phyloP scores from a whole-genome alignment of 2,113 vertebrate genomes.

The Pipra filicauda region DNA sequence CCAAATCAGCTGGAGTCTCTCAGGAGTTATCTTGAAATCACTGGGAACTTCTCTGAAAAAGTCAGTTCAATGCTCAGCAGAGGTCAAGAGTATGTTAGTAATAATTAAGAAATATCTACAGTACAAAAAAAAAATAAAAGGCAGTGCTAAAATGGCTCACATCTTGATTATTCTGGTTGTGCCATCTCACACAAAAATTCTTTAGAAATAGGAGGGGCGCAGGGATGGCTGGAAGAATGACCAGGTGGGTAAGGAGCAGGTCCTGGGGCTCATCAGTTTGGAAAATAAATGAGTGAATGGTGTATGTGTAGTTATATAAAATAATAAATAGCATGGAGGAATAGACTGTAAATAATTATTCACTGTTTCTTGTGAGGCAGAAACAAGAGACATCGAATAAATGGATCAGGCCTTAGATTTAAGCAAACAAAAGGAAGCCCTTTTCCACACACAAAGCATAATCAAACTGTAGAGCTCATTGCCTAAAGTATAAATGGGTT shows the following conservation, averaged over 20 bases:
- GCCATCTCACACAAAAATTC: neutral
- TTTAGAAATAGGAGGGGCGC: neutral
- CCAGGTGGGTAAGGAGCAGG: neutral
- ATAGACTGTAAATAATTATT: neutral
- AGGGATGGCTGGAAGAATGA: neutral
- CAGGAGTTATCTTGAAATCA: neutral
- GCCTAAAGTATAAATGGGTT: conserved; percentile 55
- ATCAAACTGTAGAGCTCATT: conserved; percentile 46
- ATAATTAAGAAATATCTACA: neutral
- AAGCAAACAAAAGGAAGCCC: conserved; percentile 19
- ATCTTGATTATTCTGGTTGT: neutral
- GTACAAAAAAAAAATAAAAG: neutral
- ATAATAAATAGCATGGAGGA: neutral
- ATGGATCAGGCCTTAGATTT: neutral
- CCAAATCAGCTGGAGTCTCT: neutral
- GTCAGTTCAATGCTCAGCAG: neutral
- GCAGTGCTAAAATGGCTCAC: neutral
- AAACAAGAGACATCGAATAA: neutral
- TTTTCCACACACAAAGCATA: conserved; percentile 38
- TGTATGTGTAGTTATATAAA: neutral
- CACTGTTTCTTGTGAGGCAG: neutral
- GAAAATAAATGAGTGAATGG: neutral
- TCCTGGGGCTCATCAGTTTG: neutral
- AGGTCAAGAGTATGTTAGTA: neutral
- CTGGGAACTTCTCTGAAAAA: neutral